phyloP scores from a whole-genome alignment of 2,113 vertebrate species.

The Spheniscus mendiculus region DNA sequence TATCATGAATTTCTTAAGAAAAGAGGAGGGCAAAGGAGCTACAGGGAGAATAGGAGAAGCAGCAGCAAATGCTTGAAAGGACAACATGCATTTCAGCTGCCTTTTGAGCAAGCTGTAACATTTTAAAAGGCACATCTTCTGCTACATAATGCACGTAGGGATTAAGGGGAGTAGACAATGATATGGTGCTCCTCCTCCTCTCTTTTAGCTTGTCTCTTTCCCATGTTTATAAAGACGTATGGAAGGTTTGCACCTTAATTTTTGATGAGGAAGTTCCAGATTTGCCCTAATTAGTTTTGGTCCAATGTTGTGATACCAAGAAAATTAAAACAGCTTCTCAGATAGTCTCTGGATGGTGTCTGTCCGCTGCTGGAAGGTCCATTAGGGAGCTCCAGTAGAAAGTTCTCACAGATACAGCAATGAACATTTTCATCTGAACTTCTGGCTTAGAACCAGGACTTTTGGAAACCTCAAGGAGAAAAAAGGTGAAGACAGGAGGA shows the following conservation, averaged over 20 bases:
- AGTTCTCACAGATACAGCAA: background rate
- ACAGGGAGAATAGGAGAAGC: background rate
- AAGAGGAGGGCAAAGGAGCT: background rate
- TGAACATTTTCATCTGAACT: background rate
- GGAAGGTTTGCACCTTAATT: background rate
- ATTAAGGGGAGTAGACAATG: background rate
- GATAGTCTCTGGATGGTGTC: background rate
- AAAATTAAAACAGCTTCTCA: background rate
- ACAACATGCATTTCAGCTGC: background rate
- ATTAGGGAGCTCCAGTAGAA: background rate
- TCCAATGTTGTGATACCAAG: background rate
- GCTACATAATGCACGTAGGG: background rate
- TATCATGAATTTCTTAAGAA: background rate
- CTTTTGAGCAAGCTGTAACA: background rate
- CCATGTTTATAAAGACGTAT: rapidly evolving
- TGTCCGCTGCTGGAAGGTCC: background rate
- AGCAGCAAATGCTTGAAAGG: background rate
- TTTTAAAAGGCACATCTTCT: background rate
- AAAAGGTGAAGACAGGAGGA: background rate
- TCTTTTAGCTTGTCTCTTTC: background rate
- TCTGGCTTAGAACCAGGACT: background rate
- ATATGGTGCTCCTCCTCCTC: background rate
- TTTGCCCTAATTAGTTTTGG: background rate
- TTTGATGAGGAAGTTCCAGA: background rate
- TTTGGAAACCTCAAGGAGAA: background rate